Conservation (phyloP, 1,140 invertebrate genomes). For the Saxidomus purpurata region DNA sequence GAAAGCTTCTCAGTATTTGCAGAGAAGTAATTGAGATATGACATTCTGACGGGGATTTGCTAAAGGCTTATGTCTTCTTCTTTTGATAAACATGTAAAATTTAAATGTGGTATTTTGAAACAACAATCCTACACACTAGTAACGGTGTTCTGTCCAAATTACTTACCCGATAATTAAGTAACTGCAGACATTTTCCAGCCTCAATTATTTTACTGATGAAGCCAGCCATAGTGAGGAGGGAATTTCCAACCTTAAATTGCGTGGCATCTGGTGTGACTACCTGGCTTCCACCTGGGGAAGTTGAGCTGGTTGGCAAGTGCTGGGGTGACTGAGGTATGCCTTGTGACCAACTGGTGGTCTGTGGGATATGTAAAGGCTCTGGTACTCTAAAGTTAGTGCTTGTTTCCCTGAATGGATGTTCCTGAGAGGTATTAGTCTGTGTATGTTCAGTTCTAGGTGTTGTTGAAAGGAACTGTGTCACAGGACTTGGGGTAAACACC, state of each 20-base stretch:
- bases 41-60: too few relatives aligned
- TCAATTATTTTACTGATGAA: constrained; percentile 55
- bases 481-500: constrained; percentile 1
- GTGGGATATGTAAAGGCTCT: background rate
- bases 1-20: too few relatives aligned
- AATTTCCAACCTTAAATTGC: background rate
- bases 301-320: background rate
- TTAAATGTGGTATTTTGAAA: too few relatives aligned
- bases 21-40: too few relatives aligned
- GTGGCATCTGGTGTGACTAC: background rate
- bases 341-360: background rate
- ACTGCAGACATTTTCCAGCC: constrained; percentile 60
- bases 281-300: background rate
- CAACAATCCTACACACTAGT: too few relatives aligned
- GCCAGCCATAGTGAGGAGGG: constrained; percentile 24
- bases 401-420: background rate
- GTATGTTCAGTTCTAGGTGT: background rate
- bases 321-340: background rate
- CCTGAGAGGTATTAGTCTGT: background rate
- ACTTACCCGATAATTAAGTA: constrained; percentile 62
- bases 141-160: too few relatives aligned
- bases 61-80: too few relatives aligned
- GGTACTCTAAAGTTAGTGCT: background rate
- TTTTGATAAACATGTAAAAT: too few relatives aligned
- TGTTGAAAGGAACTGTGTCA: background rate